These are phyloP conservation scores for Drosophila repleta DNA, from an alignment of 1,140 invertebrate genomes.

Conservation along the genomic window DNA sequence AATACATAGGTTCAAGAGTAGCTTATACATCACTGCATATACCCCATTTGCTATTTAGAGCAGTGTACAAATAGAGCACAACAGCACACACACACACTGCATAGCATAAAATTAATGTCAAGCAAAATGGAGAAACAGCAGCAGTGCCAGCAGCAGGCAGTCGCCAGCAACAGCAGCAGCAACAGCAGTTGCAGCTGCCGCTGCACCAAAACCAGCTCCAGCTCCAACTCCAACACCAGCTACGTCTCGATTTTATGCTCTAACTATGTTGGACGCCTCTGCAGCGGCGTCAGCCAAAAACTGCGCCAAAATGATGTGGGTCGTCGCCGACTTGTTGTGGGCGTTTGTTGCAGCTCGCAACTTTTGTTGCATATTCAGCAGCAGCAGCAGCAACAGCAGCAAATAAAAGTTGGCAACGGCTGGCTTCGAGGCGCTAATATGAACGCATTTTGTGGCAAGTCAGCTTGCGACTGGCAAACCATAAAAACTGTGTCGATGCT, in stretches of 20 bases:
- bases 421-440: conserved; percentile 56
- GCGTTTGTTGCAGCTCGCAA: conserved; percentile 47
- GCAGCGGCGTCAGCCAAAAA: conserved; percentile 68
- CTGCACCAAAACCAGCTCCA: conserved; percentile 21
- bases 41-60: background rate
- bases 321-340: conserved; percentile 50
- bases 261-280: conserved; percentile 51
- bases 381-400: conserved; percentile 38
- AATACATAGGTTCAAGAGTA: too few relatives aligned
- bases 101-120: conserved; percentile 79
- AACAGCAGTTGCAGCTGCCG: conserved; percentile 5
- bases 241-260: conserved; percentile 2
- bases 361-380: conserved; percentile 48
- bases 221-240: background rate
- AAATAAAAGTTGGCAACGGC: conserved; percentile 69
- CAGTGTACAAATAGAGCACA: conserved; percentile 5
- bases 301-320: conserved; percentile 73
- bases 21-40: background rate
- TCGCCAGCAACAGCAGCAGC: conserved; percentile 26
- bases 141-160: conserved; percentile 36
- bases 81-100: conserved; percentile 34
- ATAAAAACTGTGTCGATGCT: conserved; percentile 71
- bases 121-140: conserved; percentile 71
- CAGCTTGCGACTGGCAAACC: conserved; percentile 56
- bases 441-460: conserved; percentile 70